A percentile compares a stretch with the other conserved stretches of the same genome.
Conservation (phyloP, 2,113 vertebrate species). For the Pseudorectes ferrugineus region DNA sequence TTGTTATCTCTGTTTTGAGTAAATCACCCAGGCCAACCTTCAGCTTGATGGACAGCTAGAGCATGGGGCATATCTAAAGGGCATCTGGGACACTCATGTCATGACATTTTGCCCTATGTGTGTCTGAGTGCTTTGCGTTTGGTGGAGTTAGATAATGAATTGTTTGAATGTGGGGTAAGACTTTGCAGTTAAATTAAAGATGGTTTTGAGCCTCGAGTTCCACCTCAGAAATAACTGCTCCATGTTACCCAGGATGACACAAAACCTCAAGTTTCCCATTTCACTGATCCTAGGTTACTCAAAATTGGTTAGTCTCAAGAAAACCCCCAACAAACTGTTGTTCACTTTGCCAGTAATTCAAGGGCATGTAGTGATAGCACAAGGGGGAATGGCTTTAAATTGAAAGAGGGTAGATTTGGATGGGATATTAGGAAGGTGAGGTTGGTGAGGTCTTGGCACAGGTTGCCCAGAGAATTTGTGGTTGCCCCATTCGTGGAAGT, state of each 20-base stretch:
- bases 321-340: not conserved
- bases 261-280: not conserved
- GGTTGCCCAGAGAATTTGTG: not conserved
- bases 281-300: not conserved
- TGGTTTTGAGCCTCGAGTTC: not conserved
- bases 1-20: not conserved
- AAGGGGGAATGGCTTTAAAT: not conserved
- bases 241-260: not conserved
- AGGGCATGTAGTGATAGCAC: not conserved
- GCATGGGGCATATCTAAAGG: not conserved
- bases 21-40: not conserved
- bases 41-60: not conserved
- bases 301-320: not conserved
- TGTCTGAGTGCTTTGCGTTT: not conserved
- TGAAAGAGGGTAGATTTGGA: not conserved
- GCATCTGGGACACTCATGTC: not conserved
- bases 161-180: not conserved
- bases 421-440: not conserved
- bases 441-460: not conserved
- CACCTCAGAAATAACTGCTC: not conserved
- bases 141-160: not conserved
- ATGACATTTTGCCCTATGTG: not conserved
- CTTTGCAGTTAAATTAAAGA: not conserved
- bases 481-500: not conserved
- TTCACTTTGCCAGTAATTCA: not conserved